These are phyloP conservation scores for Ophioderma brevispina DNA, from an alignment of 35 echinoderm and acorn worm genomes.

Conservation along the genomic window DNA sequence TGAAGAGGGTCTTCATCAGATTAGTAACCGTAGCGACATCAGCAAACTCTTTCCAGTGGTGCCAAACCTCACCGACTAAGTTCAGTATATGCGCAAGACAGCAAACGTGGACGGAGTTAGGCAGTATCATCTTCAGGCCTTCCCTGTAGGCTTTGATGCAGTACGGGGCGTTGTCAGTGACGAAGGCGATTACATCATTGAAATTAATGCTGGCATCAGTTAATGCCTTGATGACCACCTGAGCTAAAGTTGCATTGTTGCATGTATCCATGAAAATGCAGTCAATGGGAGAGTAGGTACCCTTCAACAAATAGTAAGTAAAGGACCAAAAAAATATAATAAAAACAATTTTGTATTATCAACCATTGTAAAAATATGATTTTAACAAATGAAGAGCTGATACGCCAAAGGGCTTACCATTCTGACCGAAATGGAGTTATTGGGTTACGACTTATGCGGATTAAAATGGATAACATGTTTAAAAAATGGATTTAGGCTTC, in stretches of 20 bases:
- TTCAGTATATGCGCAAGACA: conserved; percentile 71
- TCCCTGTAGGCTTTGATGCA: conserved; percentile 49
- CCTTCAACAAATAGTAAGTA: too few species aligned
- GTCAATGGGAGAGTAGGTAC: too few species aligned
- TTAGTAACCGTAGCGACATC: conserved; percentile 43
- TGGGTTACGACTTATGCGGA: too few species aligned
- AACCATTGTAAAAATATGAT: too few species aligned
- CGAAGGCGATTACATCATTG: conserved; percentile 51
- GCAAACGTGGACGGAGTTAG: conserved; percentile 31
- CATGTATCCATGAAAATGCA: conserved; percentile 56
- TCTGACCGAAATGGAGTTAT: too few species aligned
- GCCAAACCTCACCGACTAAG: conserved; percentile 59
- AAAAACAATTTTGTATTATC: too few species aligned
- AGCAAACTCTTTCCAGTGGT: conserved; percentile 62
- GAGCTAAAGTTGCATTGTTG: conserved; percentile 48
- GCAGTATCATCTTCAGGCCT: conserved; percentile 31
- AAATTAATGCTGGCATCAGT: conserved; percentile 32
- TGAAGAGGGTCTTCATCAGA: conserved; percentile 71
- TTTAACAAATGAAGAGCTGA: too few species aligned
- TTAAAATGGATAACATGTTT: too few species aligned
- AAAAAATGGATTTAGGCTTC: too few species aligned
- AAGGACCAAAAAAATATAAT: too few species aligned
- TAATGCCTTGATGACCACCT: conserved; percentile 53
- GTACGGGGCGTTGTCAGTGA: conserved; percentile 52
- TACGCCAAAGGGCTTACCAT: too few species aligned